Evolutionary conservation across 1,140 invertebrate species (phyloP), one percentile per base, ranked within the genome.

Genomic region (Bradynema listronoti): DNA sequence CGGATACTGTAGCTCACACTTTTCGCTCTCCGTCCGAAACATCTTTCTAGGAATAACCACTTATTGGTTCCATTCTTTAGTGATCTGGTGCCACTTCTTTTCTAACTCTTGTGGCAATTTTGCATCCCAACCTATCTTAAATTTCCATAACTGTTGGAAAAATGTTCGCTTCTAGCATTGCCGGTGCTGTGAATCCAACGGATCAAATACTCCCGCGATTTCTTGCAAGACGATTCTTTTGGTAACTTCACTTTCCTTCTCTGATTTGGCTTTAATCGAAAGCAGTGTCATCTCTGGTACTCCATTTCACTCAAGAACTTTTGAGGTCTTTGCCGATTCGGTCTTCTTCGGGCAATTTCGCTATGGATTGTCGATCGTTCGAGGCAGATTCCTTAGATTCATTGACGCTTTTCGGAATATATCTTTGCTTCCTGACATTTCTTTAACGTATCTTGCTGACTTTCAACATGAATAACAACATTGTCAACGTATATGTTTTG

Each of bases 401-500:
- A 69, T 69, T 1, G 25, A 7, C 1, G 66, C 66, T 3, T 1
- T 6, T 1, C 6, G 1, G 36, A 65, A 69, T n/a, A 69, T 25
- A 25, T 4, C 34, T 51, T 62, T 2, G 61, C 7, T 14, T 2
- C 11, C 2, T 46, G 1, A 29, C 9, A 60, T 30, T 60, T 49
- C 6, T 46, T 0, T 11, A 58, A 3, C 11, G 68, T 66, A 14
- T 68, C 56, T 7, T 36, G 39, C 0, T 39, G 5, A 4, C 4
- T 46, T 1, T 52, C 32, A 4, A 33, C 50, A 42, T 32, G 41
- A 4, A 49, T 3, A 11, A 53, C 34, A 6, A 69, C 27, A 36
- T 69, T 69, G 33, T 69, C 66, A 7, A 70, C 62, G 41, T 69
- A 69, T 11, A 55, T 45, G 27, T 61, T 69, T 11, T 50, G 14